phyloP scores from a whole-genome alignment of 2,888 invertebrate species.

The Diaperis boleti region DNA sequence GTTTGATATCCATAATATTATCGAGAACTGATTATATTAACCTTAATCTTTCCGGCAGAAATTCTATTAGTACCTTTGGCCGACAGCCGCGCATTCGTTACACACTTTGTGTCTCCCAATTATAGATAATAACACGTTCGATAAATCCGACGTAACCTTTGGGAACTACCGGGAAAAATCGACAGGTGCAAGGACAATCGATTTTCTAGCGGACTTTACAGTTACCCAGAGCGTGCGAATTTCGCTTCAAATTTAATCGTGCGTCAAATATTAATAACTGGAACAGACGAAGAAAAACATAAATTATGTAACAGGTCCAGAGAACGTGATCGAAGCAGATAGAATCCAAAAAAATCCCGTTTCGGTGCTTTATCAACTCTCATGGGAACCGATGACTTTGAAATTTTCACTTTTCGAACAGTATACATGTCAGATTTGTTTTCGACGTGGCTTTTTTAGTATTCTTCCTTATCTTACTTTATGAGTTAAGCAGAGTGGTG shows the following conservation, averaged over 20 bases:
- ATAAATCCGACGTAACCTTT: slow-evolving; percentile 31
- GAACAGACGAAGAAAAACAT: slow-evolving; percentile 34
- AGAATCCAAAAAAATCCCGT: slow-evolving; percentile 16
- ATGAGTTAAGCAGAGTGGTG: slow-evolving; percentile 1
- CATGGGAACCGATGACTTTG: slow-evolving; percentile 5
- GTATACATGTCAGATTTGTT: not conserved
- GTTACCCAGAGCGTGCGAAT: slow-evolving; percentile 37
- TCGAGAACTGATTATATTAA: slow-evolving; percentile 36
- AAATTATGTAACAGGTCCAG: slow-evolving; percentile 26
- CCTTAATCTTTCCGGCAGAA: slow-evolving; percentile 40
- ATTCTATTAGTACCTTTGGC: slow-evolving; percentile 34
- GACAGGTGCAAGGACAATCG: slow-evolving; percentile 31
- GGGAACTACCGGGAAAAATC: slow-evolving; percentile 17
- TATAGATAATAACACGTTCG: slow-evolving; percentile 26
- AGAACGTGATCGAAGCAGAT: slow-evolving; percentile 18
- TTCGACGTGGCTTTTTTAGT: slow-evolving; percentile 2
- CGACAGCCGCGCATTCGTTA: slow-evolving; percentile 26
- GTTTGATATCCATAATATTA: slow-evolving; percentile 38
- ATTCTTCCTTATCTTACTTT: slow-evolving; percentile 14
- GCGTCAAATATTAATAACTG: slow-evolving; percentile 43
- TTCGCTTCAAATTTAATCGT: slow-evolving; percentile 39
- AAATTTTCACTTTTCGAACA: not conserved
- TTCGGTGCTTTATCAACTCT: not conserved
- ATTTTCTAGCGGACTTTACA: slow-evolving; percentile 17
- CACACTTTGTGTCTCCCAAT: slow-evolving; percentile 35